Percentiles rank a stretch among this genome's conserved stretches.
These are phyloP conservation scores for Parambassis ranga DNA, from an alignment of 2,797 vertebrate genomes.

Conservation along the genomic window DNA sequence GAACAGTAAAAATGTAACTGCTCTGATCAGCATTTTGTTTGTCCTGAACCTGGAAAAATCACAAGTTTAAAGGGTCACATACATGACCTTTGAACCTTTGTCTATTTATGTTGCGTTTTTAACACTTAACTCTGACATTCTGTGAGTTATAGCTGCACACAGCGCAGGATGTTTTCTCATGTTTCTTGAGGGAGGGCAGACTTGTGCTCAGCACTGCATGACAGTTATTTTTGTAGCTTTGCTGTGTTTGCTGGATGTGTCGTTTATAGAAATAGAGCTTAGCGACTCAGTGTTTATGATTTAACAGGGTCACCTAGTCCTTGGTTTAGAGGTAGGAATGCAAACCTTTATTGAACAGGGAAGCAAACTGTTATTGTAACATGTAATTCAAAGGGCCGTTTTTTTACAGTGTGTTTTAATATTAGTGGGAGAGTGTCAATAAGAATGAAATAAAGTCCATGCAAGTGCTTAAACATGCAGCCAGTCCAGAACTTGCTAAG, in stretches of 20 bases:
- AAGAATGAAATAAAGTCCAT: constrained; percentile 29
- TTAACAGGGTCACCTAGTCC: constrained; percentile 36
- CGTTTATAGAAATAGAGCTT: constrained; percentile 28
- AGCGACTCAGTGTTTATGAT: constrained; percentile 51
- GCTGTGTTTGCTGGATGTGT: constrained; percentile 44
- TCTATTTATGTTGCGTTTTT: constrained; percentile 32
- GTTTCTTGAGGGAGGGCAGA: constrained; percentile 27
- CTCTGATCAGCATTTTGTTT: background rate
- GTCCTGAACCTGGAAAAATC: background rate
- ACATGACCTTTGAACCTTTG: background rate
- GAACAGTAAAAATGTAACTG: constrained; percentile 5
- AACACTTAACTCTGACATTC: background rate
- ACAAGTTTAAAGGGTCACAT: background rate
- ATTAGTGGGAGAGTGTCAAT: constrained; percentile 25
- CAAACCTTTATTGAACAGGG: constrained; percentile 39
- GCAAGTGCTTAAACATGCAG: constrained; percentile 7
- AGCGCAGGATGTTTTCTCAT: constrained; percentile 28
- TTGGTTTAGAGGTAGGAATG: constrained; percentile 41
- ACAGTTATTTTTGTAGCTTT: constrained; percentile 57
- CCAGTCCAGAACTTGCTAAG: background rate
- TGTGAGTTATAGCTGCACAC: constrained; percentile 22
- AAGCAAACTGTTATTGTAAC: constrained; percentile 33
- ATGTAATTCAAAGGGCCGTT: constrained; percentile 45
- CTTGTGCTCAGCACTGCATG: constrained; percentile 7
- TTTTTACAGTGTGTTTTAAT: constrained; percentile 46